phyloP scores from a whole-genome alignment of 2,113 vertebrate species.

The Sinocyclocheilus rhinocerous region DNA sequence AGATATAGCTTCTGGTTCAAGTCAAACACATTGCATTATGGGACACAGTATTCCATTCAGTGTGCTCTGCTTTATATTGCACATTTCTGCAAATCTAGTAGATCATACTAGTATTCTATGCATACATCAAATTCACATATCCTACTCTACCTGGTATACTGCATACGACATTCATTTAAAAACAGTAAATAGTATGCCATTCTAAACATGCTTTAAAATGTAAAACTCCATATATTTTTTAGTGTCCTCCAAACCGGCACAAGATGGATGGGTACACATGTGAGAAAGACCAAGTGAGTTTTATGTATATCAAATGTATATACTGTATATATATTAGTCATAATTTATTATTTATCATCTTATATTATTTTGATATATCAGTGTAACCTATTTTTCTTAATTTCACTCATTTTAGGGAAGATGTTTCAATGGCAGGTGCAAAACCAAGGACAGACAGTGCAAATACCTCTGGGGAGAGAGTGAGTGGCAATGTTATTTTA shows the following conservation, averaged over 20 bases:
- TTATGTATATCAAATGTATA: neutral
- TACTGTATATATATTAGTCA: neutral
- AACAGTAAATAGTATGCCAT: neutral
- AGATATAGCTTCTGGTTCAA: neutral
- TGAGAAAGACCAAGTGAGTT: conserved; percentile 88
- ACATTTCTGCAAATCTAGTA: neutral
- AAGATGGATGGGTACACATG: conserved; percentile 98
- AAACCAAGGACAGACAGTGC: conserved; percentile 97
- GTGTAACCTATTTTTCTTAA: neutral
- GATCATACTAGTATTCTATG: neutral
- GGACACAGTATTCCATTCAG: neutral
- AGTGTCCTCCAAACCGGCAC: conserved; percentile 96
- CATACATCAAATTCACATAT: neutral
- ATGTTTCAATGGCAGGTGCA: conserved; percentile 96
- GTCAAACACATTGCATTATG: neutral
- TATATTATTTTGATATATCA: neutral
- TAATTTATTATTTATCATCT: neutral
- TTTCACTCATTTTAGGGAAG: conserved; percentile 81
- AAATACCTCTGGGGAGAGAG: conserved; percentile 99
- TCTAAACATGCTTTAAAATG: neutral
- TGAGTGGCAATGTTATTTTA: conserved; percentile 73
- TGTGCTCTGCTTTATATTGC: neutral
- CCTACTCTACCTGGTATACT: neutral
- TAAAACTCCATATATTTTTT: conserved; percentile 56
- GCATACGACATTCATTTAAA: neutral